Evolutionary conservation across 2,797 vertebrate species (phyloP).

Genomic region (Channallabes apus): DNA sequence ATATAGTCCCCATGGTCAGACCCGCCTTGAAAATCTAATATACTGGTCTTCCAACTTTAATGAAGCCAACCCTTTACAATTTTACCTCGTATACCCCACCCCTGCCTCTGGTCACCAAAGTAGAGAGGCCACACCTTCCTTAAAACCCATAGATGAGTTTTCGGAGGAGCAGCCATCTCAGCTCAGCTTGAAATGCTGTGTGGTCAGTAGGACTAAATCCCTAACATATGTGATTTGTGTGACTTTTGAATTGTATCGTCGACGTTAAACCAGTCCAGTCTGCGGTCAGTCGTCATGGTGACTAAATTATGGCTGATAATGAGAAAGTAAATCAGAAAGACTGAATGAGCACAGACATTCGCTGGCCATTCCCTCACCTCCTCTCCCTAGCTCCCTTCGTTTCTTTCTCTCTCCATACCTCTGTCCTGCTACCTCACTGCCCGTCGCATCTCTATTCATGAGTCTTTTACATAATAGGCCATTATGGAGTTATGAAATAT

Average conservation of each 20-base stretch:
- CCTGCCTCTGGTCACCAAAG: neutral
- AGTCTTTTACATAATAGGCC: conserved; percentile 57
- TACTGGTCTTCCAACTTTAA: too few relatives aligned
- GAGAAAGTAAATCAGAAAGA: conserved; percentile 51
- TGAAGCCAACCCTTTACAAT: too few relatives aligned
- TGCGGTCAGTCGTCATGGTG: conserved; percentile 34
- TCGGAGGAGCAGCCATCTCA: conserved; percentile 3
- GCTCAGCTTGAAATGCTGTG: conserved; percentile 26
- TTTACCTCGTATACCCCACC: too few relatives aligned
- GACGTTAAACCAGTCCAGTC: conserved; percentile 19
- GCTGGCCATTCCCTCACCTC: conserved; percentile 20
- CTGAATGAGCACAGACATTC: conserved; percentile 27
- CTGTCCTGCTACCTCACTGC: conserved; percentile 1
- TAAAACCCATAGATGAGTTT: conserved; percentile 20
- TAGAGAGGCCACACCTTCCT: conserved; percentile 19
- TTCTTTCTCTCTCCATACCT: conserved; percentile 30
- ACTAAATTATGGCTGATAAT: conserved; percentile 49
- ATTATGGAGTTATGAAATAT: conserved; percentile 49
- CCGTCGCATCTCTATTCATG: conserved; percentile 57
- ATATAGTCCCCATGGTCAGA: neutral
- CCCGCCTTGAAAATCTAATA: too few relatives aligned
- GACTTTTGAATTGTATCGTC: conserved; percentile 23
- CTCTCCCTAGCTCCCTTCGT: conserved; percentile 3
- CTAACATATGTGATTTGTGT: conserved; percentile 48
- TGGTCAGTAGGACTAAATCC: conserved; percentile 27